Evolutionary conservation across 2,797 vertebrate species (phyloP).

Genomic region (Aldrovandia affinis): DNA sequence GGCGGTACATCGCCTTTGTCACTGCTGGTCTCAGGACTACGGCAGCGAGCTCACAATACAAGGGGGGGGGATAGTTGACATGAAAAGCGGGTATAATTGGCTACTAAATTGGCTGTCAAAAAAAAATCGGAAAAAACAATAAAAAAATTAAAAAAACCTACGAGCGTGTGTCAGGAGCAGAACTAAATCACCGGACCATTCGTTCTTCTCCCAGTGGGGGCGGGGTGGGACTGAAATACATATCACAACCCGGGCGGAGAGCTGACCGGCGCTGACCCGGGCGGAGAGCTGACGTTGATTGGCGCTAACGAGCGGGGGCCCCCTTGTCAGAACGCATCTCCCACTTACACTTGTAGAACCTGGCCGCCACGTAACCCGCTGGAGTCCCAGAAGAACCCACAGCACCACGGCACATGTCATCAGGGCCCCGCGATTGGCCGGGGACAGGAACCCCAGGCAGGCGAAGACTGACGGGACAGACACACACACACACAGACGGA

Average conservation of each 20-base stretch:
- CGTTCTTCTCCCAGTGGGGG: conserved; percentile 72
- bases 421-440: conserved; percentile 88
- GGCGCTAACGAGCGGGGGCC: conserved; percentile 43
- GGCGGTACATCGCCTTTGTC: too few relatives aligned
- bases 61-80: too few relatives aligned
- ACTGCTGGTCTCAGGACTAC: too few relatives aligned
- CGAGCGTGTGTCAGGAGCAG: conserved; percentile 60
- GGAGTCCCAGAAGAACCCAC: conserved; percentile 91
- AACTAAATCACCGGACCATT: conserved; percentile 60
- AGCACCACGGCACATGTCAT: conserved; percentile 93
- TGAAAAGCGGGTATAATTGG: too few relatives aligned
- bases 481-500: background rate
- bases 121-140: too few relatives aligned
- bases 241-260: conserved; percentile 76
- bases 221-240: conserved; percentile 76
- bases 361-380: conserved; percentile 89
- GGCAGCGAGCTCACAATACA: too few relatives aligned
- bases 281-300: conserved; percentile 55
- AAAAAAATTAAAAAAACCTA: too few relatives aligned
- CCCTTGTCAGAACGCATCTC: too few relatives aligned
- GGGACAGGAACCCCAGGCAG: conserved; percentile 91
- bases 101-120: too few relatives aligned
- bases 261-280: too few relatives aligned
- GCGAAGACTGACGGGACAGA: conserved; percentile 84
- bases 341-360: conserved; percentile 90